phyloP scores from a whole-genome alignment of 1,140 invertebrate species.

The Hyposmocoma kahamanoa region DNA sequence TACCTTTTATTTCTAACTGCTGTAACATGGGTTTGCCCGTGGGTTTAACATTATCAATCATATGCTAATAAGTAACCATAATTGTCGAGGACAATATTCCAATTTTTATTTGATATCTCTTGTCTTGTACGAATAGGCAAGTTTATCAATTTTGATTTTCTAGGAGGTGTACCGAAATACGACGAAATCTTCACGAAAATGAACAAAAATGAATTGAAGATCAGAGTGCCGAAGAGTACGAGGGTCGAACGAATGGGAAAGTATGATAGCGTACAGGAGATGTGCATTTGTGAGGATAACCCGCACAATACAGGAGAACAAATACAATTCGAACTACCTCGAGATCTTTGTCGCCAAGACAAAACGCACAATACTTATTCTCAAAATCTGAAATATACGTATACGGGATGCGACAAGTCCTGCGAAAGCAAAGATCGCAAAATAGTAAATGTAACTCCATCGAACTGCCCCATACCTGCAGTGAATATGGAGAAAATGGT shows the following conservation, averaged over 20 bases:
- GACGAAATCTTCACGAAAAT: conserved; percentile 65
- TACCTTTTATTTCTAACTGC: too few relatives aligned
- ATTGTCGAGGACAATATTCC: too few relatives aligned
- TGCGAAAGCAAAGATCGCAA: conserved; percentile 41
- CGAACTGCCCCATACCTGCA: conserved; percentile 46
- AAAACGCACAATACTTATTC: conserved; percentile 35
- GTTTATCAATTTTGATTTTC: conserved; percentile 19
- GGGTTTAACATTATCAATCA: too few relatives aligned
- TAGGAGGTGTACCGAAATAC: conserved; percentile 38
- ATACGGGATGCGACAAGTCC: conserved; percentile 31
- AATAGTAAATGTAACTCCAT: conserved; percentile 54
- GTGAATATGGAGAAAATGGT: conserved; percentile 49
- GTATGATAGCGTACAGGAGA: conserved; percentile 56
- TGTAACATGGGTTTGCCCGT: too few relatives aligned
- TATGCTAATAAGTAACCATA: too few relatives aligned
- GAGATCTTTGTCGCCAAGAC: conserved; percentile 24
- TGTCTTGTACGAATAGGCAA: too few relatives aligned
- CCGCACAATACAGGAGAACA: conserved; percentile 39
- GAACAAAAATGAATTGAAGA: conserved; percentile 59
- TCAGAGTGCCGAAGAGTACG: conserved; percentile 54
- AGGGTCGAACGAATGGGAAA: conserved; percentile 47
- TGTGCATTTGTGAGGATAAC: conserved; percentile 44
- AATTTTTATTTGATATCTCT: too few relatives aligned
- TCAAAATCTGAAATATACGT: conserved; percentile 56
- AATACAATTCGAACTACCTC: conserved; percentile 56